Evolutionary conservation across 2,888 invertebrate genomes (phyloP).

Genomic region (Parelbella ahira): DNA sequence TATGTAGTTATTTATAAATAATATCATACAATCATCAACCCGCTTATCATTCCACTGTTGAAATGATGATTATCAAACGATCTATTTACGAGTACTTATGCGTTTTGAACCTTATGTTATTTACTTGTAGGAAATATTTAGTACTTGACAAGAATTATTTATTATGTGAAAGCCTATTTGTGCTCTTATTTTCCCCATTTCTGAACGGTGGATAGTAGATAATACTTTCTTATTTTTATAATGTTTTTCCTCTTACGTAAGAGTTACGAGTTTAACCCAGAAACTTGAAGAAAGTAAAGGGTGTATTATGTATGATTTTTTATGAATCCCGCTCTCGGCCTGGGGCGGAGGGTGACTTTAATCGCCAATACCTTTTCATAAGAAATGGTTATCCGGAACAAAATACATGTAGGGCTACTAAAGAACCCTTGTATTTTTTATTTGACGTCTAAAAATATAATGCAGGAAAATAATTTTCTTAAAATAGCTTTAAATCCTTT

Average conservation of each 20-base stretch:
- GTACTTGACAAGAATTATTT: slow-evolving; percentile 10
- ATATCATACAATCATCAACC: too few species aligned
- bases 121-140: slow-evolving; percentile 1
- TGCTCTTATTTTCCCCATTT: slow-evolving; percentile 1
- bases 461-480: too few species aligned
- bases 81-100: too few species aligned
- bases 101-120: too few species aligned
- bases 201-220: slow-evolving; percentile 11
- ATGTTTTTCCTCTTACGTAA: slow-evolving; percentile 17
- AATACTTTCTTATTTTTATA: slow-evolving; percentile 16
- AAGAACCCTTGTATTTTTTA: slow-evolving; percentile 3
- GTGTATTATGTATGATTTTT: slow-evolving; percentile 16
- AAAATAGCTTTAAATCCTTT: too few species aligned
- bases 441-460: too few species aligned
- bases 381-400: slow-evolving; percentile 16
- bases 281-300: slow-evolving; percentile 20
- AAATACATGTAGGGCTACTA: slow-evolving; percentile 4
- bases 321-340: slow-evolving; percentile 9
- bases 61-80: too few species aligned
- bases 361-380: slow-evolving; percentile 23
- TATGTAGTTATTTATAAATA: too few species aligned
- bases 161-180: slow-evolving; percentile 11
- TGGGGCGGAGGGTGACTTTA: slow-evolving; percentile 19
- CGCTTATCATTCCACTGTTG: too few species aligned
- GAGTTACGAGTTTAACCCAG: slow-evolving; percentile 22